Evolutionary conservation across 1,140 invertebrate genomes (phyloP).

Genomic region (Trichonephila inaurata): DNA sequence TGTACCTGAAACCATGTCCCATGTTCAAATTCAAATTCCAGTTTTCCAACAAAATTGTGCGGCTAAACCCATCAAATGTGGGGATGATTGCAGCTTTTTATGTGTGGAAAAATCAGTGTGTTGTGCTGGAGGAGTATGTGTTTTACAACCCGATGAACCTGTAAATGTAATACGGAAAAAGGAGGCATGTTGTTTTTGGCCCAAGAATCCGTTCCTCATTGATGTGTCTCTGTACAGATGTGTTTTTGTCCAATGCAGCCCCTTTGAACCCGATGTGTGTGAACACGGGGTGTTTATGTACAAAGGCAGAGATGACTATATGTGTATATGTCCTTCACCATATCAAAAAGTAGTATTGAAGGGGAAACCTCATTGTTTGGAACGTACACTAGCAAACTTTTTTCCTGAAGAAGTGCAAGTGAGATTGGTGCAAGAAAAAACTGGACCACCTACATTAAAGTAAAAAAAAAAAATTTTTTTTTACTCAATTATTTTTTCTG

Average conservation of each 20-base stretch:
- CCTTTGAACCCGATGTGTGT: slow-evolving; percentile 31
- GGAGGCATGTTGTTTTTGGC: not conserved
- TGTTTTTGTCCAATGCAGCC: no score
- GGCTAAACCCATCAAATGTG: not conserved
- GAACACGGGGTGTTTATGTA: not conserved
- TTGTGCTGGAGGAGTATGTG: slow-evolving; percentile 7
- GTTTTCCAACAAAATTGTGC: not conserved
- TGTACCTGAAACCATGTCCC: no score
- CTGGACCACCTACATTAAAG: no score
- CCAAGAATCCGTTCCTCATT: not conserved
- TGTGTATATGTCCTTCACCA: not conserved
- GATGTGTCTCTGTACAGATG: slow-evolving; percentile 40
- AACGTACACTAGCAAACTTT: not conserved
- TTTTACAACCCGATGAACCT: not conserved
- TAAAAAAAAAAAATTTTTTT: no score
- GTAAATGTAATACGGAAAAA: not conserved
- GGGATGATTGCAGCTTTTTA: slow-evolving; percentile 44
- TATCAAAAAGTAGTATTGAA: not conserved
- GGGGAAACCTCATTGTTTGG: slow-evolving; percentile 7
- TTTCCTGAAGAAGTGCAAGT: not conserved
- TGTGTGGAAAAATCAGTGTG: not conserved
- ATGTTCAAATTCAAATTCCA: not conserved
- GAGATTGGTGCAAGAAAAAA: not conserved
- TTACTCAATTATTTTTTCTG: not conserved
- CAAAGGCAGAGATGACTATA: not conserved